Evolutionary conservation across 2,797 vertebrate genomes (phyloP), one percentile per base, ranked within the genome.

Genomic region (Pangasius djambal): DNA sequence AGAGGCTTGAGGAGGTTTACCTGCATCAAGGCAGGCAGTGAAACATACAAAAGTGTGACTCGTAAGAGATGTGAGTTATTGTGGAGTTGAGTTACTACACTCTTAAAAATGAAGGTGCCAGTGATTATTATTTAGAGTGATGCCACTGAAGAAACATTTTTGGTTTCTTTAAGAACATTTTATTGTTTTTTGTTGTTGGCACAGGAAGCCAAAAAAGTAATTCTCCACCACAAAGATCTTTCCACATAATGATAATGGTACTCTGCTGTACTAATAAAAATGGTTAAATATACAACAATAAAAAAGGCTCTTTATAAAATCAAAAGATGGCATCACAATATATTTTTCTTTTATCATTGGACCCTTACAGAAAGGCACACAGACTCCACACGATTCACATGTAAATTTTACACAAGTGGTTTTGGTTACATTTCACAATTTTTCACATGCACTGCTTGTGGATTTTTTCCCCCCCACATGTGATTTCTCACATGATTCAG

Each of bases 1-100:
- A 6, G 79, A 91, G 74, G 72, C 83, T 90, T 74, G 81, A 91
- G 48, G 61, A 83, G 85, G 59, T 83, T 87, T 65, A 44, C 31
- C 72, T 89, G 86, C 37, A 18, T 84, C 70, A 1, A 67, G 31
- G 18, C 72, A 85, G 48, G 69, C 40, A 75, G 63, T 70, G 16
- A 81, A 81, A 50, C 52, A 72, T n/a, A 18, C 22, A 69, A 15
- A 82, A 34, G n/a, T 8, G 44, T 52, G 63, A 83, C 63, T 74
- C 34, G 34, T 79, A 55, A 83, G 69, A 86, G 83, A 87, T 88
- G 44, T 16, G 12, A 65, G 59, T 44, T 65, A 3, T 18, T 63
- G 37, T n/a, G 37, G 59, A 65, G 13, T 59, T 13, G 10, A 59
- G 34, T n/a, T 63, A 22, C 59, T 44, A 16, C 12, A 28, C 57